Base-by-base conservation (phyloP, 2,797 vertebrate genomes). In the Sebastes umbrosus region DNA sequence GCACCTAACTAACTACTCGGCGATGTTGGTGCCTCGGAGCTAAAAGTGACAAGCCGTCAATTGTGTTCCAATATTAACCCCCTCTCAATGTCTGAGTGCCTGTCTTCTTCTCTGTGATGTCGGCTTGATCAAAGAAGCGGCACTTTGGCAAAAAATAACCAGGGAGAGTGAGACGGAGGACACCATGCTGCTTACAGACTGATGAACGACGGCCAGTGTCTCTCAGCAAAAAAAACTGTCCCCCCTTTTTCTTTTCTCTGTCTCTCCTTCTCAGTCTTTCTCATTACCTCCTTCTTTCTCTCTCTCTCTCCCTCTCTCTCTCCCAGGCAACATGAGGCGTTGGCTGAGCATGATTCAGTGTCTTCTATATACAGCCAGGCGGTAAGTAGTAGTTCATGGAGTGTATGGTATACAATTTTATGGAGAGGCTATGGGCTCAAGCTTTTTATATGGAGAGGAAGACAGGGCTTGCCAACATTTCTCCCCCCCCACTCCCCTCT, bases 1-100 rank as follows among this genome's bases (percentile, higher is more conserved):
- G 71, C 81, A 88, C 83, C 92, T 87, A 87, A 86, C 91, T 93
- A 93, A 95, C 91, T 92, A 82, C 88, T 91, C 80, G 16, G 39
- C 77, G 46, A 80, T 78, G 90, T 79, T 18, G 86, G 83, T 90
- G 85, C 88, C 87, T 87, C 32, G 63, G 77, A 93, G 92, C 90
- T 92, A 90, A 93, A 94, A 94, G 92, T 95, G 93, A 95, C 94
- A 95, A 94, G 91, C 91, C 80, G 90, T 95, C 94, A 95, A 88
- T 95, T 95, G 91, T 88, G 89, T 90, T 94, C 87, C 89, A 87
- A 87, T 92, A 94, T 94, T 92, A 93, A 93, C 92, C 87, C 93
- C 90, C 86, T 85, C 87, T 89, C 78, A 54, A 73, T 73, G 87
- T 87, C 93, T 90, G 84, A 36, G 32, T 83, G 84, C 90, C 86